Evolutionary conservation across 2,888 invertebrate species (phyloP).

Genomic region (Chaitophorus viminalis): DNA sequence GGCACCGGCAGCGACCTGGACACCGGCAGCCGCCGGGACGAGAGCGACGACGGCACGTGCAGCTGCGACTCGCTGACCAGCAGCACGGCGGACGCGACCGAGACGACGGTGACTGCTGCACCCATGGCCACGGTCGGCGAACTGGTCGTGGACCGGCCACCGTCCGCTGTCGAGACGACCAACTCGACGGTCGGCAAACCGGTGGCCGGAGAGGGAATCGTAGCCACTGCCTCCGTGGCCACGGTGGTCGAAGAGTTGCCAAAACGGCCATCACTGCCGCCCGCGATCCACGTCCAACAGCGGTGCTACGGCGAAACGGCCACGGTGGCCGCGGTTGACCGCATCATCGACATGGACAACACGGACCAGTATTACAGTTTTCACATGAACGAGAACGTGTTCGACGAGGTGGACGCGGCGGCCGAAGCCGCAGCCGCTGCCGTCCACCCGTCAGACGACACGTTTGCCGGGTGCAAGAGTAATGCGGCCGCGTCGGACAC

Average conservation of each 20-base stretch:
- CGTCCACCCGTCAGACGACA: conserved; percentile 68
- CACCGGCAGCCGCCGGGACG: conserved; percentile 71
- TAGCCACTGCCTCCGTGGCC: neutral
- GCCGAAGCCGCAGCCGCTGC: neutral
- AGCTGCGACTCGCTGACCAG: conserved; percentile 86
- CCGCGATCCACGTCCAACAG: conserved; percentile 70
- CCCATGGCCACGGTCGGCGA: neutral
- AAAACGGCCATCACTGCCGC: neutral
- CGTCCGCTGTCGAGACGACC: conserved; percentile 65
- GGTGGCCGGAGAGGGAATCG: conserved; percentile 67
- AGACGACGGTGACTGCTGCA: conserved; percentile 67
- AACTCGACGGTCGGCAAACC: conserved; percentile 68
- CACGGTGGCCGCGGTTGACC: conserved; percentile 70
- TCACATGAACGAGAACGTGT: conserved; percentile 80
- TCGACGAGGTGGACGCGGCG: conserved; percentile 67
- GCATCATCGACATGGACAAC: conserved; percentile 71
- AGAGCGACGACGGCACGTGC: conserved; percentile 76
- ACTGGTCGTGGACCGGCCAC: neutral
- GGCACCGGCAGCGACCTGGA: conserved; percentile 88
- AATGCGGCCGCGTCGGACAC: conserved; percentile 80
- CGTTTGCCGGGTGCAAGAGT: conserved; percentile 80
- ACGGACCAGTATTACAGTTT: conserved; percentile 85
- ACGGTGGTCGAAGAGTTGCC: neutral
- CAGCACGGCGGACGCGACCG: conserved; percentile 67
- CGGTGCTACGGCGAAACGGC: conserved; percentile 75